phyloP scores from a whole-genome alignment of 2,113 vertebrate species.

The Halcyon senegalensis region DNA sequence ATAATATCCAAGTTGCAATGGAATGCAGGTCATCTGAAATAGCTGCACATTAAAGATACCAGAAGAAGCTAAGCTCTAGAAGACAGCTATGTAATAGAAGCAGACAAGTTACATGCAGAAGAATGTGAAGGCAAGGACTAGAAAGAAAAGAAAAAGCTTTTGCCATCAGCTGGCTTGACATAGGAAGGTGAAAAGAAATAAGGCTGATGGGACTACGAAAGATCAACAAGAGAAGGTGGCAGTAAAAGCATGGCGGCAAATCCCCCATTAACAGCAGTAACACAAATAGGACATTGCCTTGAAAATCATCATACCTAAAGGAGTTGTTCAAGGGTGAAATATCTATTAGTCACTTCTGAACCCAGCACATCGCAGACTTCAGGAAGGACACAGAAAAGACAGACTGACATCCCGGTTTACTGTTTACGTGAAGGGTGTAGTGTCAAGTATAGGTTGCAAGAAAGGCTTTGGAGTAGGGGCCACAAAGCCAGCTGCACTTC shows the following conservation, averaged over 20 bases:
- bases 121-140: background rate
- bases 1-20: background rate
- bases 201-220: background rate
- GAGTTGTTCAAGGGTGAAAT: background rate
- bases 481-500: background rate
- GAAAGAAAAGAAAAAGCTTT: background rate
- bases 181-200: background rate
- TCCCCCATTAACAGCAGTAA: background rate
- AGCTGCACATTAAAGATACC: background rate
- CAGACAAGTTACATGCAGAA: background rate
- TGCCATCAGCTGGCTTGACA: background rate
- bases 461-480: background rate
- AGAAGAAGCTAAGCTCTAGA: background rate
- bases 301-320: background rate
- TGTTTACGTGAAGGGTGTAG: background rate
- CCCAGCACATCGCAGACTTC: background rate
- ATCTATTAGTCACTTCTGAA: background rate
- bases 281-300: background rate
- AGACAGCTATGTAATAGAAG: background rate
- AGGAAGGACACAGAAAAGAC: background rate
- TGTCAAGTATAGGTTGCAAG: background rate
- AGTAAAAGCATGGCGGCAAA: background rate
- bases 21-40: background rate
- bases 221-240: background rate
- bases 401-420: background rate